These are phyloP conservation scores for Cheirogaleus medius DNA, from an alignment of 2,113 vertebrate genomes.

Conservation along the genomic window DNA sequence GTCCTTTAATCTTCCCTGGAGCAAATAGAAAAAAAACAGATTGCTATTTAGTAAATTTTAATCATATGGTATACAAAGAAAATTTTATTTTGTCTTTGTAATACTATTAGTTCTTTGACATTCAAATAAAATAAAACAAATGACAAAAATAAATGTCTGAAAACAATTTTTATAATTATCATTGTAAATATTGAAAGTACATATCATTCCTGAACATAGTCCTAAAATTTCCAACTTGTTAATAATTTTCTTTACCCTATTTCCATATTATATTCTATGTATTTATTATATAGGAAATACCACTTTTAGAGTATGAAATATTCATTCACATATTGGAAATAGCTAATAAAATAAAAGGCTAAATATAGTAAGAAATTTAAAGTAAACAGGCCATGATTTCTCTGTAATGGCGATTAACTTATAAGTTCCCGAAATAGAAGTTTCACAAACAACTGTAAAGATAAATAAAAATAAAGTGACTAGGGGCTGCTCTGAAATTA, in stretches of 20 bases:
- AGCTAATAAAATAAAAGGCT: neutral
- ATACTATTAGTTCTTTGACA: neutral
- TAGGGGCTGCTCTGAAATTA: neutral
- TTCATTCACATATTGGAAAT: neutral
- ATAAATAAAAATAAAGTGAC: neutral
- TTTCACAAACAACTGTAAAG: neutral
- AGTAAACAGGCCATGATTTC: neutral
- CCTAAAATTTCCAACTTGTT: neutral
- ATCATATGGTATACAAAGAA: neutral
- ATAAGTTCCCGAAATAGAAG: neutral
- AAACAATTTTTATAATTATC: neutral
- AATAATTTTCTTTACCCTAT: neutral
- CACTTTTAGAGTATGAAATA: neutral
- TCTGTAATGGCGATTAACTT: neutral
- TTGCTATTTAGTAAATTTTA: neutral
- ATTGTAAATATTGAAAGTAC: neutral
- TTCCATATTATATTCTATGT: neutral
- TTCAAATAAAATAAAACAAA: neutral
- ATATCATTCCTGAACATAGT: neutral
- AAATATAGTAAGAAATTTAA: neutral
- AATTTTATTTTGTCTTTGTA: neutral
- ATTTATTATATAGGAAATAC: neutral
- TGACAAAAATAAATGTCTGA: neutral
- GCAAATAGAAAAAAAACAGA: neutral
- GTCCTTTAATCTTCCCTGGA: neutral